Percentiles rank a stretch among this genome's conserved stretches.
phyloP scores from a whole-genome alignment of 2,113 vertebrate genomes.

The Pipra filicauda region DNA sequence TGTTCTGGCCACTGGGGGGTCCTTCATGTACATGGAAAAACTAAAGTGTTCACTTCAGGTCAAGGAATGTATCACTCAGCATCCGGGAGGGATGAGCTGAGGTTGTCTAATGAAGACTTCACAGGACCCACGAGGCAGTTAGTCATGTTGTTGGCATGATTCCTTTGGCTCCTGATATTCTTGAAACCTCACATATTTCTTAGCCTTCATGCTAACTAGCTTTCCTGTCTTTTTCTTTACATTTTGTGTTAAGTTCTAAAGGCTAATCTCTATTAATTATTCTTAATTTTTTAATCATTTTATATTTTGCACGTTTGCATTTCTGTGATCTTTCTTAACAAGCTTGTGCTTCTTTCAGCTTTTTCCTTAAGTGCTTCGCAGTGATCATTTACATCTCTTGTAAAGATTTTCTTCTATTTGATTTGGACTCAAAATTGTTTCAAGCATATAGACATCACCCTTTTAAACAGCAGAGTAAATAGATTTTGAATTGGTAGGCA shows the following conservation, averaged over 20 bases:
- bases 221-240: background rate
- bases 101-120: background rate
- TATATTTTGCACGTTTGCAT: background rate
- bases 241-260: background rate
- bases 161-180: background rate
- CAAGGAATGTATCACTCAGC: accelerated
- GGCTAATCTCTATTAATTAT: background rate
- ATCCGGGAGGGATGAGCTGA: accelerated
- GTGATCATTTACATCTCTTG: background rate
- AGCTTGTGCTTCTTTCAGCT: background rate
- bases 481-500: background rate
- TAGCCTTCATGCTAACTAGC: background rate
- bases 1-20: background rate
- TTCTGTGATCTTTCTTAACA: background rate
- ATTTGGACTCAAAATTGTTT: background rate
- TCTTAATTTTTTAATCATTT: background rate
- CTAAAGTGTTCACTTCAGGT: accelerated
- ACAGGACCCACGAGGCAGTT: background rate
- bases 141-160: background rate
- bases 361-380: background rate
- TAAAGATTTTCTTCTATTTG: background rate
- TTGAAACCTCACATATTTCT: background rate
- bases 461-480: background rate
- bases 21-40: background rate
- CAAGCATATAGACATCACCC: background rate